Evolutionary conservation across 2,113 vertebrate species (phyloP).

Genomic region (Onychorhynchus coronatus): DNA sequence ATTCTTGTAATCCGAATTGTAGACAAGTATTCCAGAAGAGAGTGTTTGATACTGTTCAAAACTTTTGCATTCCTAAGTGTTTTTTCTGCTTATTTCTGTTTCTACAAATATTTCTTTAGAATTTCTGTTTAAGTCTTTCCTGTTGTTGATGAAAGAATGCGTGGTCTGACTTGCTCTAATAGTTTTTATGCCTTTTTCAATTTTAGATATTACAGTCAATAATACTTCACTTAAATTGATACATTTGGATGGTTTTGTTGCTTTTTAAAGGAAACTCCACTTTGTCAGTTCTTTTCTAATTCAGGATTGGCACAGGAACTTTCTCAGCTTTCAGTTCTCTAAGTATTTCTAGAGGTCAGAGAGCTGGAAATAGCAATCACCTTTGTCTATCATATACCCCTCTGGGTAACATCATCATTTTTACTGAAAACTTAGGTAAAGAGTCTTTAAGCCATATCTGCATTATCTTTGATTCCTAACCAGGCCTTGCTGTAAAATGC

Average conservation of each 20-base stretch:
- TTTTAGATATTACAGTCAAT: neutral
- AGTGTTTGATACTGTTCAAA: neutral
- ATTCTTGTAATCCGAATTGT: neutral
- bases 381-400: neutral
- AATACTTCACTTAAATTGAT: neutral
- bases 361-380: neutral
- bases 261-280: neutral
- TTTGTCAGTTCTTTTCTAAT: neutral
- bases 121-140: neutral
- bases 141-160: neutral
- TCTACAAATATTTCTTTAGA: neutral
- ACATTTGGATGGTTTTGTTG: neutral
- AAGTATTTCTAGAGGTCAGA: neutral
- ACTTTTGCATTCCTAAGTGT: neutral
- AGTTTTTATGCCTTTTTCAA: neutral
- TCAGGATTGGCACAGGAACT: neutral
- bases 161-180: neutral
- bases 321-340: neutral
- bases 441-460: neutral
- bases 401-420: neutral
- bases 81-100: neutral
- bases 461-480: neutral
- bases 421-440: neutral
- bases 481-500: neutral
- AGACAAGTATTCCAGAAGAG: neutral